Evolutionary conservation across 2,797 vertebrate species (phyloP), one percentile per base, ranked within the genome.

Genomic region (Pterois miles): DNA sequence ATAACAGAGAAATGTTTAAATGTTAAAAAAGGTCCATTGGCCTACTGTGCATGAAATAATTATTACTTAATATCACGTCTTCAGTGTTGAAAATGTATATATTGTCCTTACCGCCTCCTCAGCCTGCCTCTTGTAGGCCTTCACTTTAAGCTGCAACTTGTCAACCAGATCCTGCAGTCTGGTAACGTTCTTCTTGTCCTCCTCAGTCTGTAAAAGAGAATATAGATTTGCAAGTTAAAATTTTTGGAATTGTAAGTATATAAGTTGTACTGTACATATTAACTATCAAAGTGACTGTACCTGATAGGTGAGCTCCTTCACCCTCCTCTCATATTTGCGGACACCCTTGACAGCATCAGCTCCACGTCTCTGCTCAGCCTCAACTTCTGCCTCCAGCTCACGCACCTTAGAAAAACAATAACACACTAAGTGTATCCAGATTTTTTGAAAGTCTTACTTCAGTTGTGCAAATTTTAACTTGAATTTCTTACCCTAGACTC

Each of bases 151-250:
- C 63, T 97, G 96, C 75, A 97, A 80, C 75, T 97, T 97, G 88
- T 97, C 96, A 54, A 97, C 96, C 73, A 97, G 89, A 78, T 96
- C 96, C 40, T 97, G 96, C 40, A 97, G 95, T 36, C 96, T 95
- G 63, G 87, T 79, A 7, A 96, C 36, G 34, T 97, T 97, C 88
- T 97, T 97, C 85, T 96, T 90, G 72, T 97, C 96, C 92, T 97
- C 97, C 64, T 97, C 96, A 71, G 91, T 91, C 91, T 93, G 31
- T 48, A 3, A 25, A 9, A 33, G 2, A 22, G 1, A 16, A 33
- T 10, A 1, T 65, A 11, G 10, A 29, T 27, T 25, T 56, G 0
- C 0, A 60, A 36, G 3, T 52, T 63, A 1, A 27, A 6, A 36
- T 27, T 2, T 52, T 8, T 50, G 22, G 18, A 4, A 16, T 36